phyloP scores from a whole-genome alignment of 2,797 vertebrate species.

The Psittacula echo region DNA sequence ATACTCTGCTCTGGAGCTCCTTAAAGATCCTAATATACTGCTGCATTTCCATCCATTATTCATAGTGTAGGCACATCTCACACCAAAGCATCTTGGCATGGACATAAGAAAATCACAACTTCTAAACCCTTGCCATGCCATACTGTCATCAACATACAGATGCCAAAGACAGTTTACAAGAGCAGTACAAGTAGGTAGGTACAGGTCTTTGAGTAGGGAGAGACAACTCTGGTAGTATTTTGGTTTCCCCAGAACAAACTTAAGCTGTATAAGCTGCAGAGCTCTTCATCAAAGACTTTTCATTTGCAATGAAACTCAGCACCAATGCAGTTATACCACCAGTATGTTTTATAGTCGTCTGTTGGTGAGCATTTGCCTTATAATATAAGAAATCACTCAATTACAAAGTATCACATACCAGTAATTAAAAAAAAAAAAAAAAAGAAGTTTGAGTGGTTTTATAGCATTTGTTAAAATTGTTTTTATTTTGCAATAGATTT shows the following conservation, averaged over 20 bases:
- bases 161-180: not conserved
- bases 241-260: not conserved
- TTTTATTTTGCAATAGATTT: not conserved
- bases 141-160: fast-evolving
- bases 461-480: not conserved
- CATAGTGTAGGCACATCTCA: not conserved
- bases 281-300: not conserved
- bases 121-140: not conserved
- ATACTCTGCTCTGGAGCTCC: not conserved
- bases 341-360: not conserved
- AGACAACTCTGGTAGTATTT: not conserved
- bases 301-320: not conserved
- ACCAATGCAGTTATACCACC: not conserved
- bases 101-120: not conserved
- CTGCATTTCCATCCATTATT: not conserved
- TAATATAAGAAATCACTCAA: not conserved
- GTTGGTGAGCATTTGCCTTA: not conserved
- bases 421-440: too few species aligned
- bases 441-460: not conserved
- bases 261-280: not conserved
- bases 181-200: not conserved
- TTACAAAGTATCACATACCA: not conserved
- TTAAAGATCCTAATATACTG: not conserved
- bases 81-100: not conserved
- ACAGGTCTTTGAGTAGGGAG: not conserved